Evolutionary conservation across 2,888 invertebrate species (phyloP).

Genomic region (Leptinotarsa peninsularis): DNA sequence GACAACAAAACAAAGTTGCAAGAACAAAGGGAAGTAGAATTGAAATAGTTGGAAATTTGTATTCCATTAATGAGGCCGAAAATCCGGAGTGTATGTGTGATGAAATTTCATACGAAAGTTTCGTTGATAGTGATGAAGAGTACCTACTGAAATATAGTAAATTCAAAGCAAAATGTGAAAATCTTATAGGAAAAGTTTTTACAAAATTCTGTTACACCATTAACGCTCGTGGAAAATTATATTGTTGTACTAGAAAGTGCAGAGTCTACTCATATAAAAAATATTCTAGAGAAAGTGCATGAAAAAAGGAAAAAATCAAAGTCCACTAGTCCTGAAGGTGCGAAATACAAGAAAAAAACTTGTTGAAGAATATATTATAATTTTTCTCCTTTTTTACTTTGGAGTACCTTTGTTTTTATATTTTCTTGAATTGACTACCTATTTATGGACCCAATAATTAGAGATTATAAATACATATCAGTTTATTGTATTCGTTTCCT

Average conservation of each 20-base stretch:
- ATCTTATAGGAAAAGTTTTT: neutral
- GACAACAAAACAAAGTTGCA: neutral
- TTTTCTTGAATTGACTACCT: neutral
- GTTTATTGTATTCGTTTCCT: neutral
- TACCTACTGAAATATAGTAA: neutral
- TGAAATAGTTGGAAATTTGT: neutral
- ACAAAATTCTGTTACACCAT: neutral
- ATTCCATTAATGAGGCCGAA: neutral
- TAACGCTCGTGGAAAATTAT: neutral
- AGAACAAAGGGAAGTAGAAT: neutral
- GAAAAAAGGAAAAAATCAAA: conserved; percentile 4
- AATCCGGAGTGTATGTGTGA: neutral
- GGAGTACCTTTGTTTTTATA: neutral
- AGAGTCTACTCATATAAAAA: neutral
- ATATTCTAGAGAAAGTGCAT: neutral
- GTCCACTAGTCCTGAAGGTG: neutral
- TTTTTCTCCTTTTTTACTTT: too few species aligned
- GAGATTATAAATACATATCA: neutral
- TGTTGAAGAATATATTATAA: too few species aligned
- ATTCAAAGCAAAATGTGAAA: neutral
- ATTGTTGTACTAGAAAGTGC: neutral
- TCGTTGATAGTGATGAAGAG: neutral
- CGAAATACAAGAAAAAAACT: neutral
- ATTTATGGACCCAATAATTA: neutral
- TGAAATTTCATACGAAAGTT: neutral